Conservation (phyloP, 2,113 vertebrate species). For the Cyprinodon brontotheroides region DNA sequence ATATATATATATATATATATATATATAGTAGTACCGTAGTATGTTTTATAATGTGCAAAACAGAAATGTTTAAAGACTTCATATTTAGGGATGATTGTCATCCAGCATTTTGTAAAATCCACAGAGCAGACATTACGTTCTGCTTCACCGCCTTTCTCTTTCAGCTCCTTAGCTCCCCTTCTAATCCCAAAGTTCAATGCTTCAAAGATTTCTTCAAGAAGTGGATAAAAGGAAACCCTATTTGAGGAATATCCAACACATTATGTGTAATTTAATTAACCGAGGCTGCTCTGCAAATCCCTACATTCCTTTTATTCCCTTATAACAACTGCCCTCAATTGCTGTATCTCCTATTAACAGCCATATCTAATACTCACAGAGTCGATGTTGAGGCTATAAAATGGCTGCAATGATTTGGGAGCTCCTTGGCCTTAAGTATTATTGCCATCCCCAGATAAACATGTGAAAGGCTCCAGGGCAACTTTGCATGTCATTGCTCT, state of each 20-base stretch:
- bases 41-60: neutral
- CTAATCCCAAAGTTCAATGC: neutral
- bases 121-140: neutral
- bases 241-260: neutral
- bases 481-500: conserved; percentile 20
- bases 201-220: conserved; percentile 4
- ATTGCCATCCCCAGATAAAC: conserved; percentile 60
- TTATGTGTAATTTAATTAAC: conserved; percentile 7
- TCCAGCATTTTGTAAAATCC: conserved; percentile 17
- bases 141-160: conserved; percentile 4
- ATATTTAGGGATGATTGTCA: conserved; percentile 7
- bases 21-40: no score
- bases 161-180: neutral
- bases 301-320: conserved; percentile 1
- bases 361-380: conserved; percentile 40
- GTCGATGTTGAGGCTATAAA: conserved; percentile 43
- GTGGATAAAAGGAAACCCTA: neutral
- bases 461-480: conserved; percentile 16
- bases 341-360: conserved; percentile 42
- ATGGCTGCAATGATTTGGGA: conserved; percentile 27
- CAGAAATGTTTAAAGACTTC: neutral
- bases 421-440: conserved; percentile 37
- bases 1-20: no score
- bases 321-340: conserved; percentile 21
- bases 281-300: conserved; percentile 23